Base-by-base conservation (phyloP, 2,797 vertebrate species). In the Decapterus maruadsi region DNA sequence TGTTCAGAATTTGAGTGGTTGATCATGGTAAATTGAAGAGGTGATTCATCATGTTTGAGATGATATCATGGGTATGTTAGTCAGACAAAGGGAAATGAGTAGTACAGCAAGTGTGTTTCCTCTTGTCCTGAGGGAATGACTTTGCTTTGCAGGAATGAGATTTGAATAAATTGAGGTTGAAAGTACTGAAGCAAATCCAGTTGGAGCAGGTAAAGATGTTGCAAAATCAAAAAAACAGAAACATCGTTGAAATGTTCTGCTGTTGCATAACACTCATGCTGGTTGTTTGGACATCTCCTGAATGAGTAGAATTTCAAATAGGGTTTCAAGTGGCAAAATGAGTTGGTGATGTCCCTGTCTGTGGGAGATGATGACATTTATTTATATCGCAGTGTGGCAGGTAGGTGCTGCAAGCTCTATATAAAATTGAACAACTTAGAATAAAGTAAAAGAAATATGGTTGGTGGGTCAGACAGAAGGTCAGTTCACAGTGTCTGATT, bases 181-280 rank as follows among this genome's bases (percentile, higher is more conserved):
- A 68, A 60, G 42, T 64, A 67, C 57, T 83, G 70, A 86, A 72
- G 36, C 60, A 69, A 78, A 70, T 83, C 84, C 73, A 87, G 68
- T 68, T 85, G 81, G 77, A 89, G 51, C 31, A 63, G 53, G 61
- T 63, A 82, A 75, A 64, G 22, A 73, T 59, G 51, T 29, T 29
- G 19, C 13, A 19, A 75, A 40, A 83, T 19, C 56, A 67, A 75
- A 78, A 55, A 22, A 16, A 36, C 17, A n/a, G 43, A 80, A 56
- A n/a, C n/a, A 29, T 43, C 64, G 45, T 69, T 67, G 51, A 82
- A 81, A 82, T 78, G 7, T 51, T 1, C 26, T 70, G 46, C 55
- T 61, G 68, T 88, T 88, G 74, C 77, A 84, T 81, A 87, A 90
- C 34, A 58, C 61, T 59, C 62, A 48, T 84, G 63, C 60, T 75